These are phyloP conservation scores for Drosophila subquinaria DNA, from an alignment of 2,888 invertebrate species.

Conservation along the genomic window DNA sequence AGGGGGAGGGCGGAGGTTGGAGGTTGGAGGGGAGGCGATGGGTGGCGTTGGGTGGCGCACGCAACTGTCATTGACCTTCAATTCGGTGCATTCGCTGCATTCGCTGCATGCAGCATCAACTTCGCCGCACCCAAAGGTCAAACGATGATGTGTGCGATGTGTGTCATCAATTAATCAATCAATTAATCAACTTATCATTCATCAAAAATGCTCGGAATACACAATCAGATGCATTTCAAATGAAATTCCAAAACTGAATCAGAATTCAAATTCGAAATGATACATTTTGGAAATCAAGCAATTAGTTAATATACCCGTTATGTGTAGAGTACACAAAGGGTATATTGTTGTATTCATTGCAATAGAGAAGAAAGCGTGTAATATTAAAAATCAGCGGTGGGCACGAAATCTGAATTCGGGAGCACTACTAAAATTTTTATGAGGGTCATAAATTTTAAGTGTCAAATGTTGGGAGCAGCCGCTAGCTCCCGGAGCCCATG, in stretches of 20 bases:
- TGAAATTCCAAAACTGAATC: not conserved
- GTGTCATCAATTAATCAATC: slow-evolving; percentile 74
- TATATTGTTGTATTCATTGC: not conserved
- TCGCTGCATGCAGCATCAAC: slow-evolving; percentile 28
- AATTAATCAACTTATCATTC: slow-evolving; percentile 38
- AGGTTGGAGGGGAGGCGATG: slow-evolving; percentile 22
- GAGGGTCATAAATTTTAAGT: too few species aligned
- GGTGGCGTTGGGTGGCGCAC: slow-evolving; percentile 52
- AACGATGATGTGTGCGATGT: slow-evolving; percentile 58
- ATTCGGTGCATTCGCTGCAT: slow-evolving; percentile 68
- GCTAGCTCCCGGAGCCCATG: too few species aligned
- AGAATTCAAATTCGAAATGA: slow-evolving; percentile 1
- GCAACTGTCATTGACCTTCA: slow-evolving; percentile 80
- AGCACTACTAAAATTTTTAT: too few species aligned
- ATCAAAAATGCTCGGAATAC: not conserved
- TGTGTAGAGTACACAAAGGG: not conserved
- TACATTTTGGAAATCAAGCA: not conserved
- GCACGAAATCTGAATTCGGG: too few species aligned
- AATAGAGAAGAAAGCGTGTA: not conserved
- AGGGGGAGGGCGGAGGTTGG: slow-evolving; percentile 10
- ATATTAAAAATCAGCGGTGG: too few species aligned
- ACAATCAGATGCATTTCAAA: not conserved
- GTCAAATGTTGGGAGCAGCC: too few species aligned
- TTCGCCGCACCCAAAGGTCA: slow-evolving; percentile 79
- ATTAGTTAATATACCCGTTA: not conserved